Evolutionary conservation across 2,113 vertebrate genomes (phyloP).

Genomic region (Coptodon rendalli): DNA sequence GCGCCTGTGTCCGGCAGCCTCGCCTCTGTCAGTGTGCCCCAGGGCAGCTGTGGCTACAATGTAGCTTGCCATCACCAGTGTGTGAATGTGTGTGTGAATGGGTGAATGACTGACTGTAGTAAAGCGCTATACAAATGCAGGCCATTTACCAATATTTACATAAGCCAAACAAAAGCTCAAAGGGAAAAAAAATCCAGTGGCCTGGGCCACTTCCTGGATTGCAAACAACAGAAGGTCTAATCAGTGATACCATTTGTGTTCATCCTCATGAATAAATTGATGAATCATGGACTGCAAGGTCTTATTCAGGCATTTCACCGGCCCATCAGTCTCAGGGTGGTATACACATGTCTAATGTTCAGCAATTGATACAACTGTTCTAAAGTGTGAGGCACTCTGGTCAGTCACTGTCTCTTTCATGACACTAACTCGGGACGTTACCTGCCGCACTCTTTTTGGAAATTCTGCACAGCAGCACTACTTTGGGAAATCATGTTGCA

Average conservation of each 20-base stretch:
- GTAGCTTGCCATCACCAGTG: too few relatives aligned
- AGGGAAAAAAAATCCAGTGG: neutral
- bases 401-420: neutral
- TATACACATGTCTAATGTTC: neutral
- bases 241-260: neutral
- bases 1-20: too few relatives aligned
- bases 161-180: neutral
- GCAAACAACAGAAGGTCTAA: neutral
- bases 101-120: too few relatives aligned
- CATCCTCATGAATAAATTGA: neutral
- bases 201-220: neutral
- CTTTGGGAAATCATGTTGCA: neutral
- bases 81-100: too few relatives aligned
- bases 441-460: neutral
- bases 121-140: too few relatives aligned
- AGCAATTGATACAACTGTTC: neutral
- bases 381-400: neutral
- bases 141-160: neutral
- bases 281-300: neutral
- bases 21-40: too few relatives aligned
- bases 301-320: neutral
- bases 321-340: neutral
- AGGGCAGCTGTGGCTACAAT: too few relatives aligned
- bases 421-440: neutral
- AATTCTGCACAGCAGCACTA: neutral